Evolutionary conservation across 1,140 invertebrate species (phyloP).

Genomic region (Tyrophagus putrescentiae): DNA sequence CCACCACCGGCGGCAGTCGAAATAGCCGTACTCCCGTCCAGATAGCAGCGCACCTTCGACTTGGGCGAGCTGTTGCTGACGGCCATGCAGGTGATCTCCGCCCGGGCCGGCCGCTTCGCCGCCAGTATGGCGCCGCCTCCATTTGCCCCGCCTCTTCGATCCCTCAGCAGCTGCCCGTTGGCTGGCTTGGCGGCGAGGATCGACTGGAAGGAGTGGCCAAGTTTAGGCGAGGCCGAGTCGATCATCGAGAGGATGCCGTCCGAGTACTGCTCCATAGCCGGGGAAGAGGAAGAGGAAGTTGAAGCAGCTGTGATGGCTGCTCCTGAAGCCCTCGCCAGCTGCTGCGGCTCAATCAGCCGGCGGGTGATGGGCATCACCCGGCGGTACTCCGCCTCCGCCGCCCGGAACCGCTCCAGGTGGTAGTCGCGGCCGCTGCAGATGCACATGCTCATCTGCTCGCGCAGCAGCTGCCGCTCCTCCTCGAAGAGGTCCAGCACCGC

Average conservation of each 20-base stretch:
- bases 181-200: too few relatives aligned
- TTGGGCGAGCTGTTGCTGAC: neutral
- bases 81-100: neutral
- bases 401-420: neutral
- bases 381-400: neutral
- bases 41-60: neutral
- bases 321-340: too few relatives aligned
- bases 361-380: neutral
- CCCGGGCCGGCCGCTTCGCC: too few relatives aligned
- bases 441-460: constrained; percentile 10
- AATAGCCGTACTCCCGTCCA: neutral
- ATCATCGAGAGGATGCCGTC: too few relatives aligned
- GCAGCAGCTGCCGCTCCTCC: neutral
- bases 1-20: neutral
- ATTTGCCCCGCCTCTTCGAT: too few relatives aligned
- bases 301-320: too few relatives aligned
- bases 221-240: too few relatives aligned
- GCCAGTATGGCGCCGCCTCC: too few relatives aligned
- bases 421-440: neutral
- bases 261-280: too few relatives aligned
- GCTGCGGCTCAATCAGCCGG: neutral
- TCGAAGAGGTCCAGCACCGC: constrained; percentile 8
- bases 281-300: too few relatives aligned
- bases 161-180: too few relatives aligned
- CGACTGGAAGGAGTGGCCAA: too few relatives aligned